Conservation (phyloP, 2,113 vertebrate species). For the Gopherus evgoodei region DNA sequence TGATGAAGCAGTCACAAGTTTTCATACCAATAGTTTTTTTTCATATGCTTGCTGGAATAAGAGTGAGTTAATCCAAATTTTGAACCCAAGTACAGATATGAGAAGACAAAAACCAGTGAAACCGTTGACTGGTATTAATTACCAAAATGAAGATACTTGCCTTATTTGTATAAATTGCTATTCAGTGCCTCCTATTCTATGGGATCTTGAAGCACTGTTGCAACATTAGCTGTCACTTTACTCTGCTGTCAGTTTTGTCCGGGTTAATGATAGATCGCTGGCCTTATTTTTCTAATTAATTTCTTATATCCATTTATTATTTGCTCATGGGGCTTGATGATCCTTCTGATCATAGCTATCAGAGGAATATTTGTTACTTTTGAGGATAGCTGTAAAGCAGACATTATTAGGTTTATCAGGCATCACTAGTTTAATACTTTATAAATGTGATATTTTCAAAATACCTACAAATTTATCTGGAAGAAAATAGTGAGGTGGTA, state of each 20-base stretch:
- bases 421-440: not conserved
- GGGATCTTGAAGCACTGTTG: not conserved
- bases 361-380: not conserved
- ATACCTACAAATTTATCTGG: constrained; percentile 37
- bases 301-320: not conserved
- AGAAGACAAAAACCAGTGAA: not conserved
- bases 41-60: not conserved
- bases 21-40: not conserved
- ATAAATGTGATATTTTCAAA: constrained; percentile 48
- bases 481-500: constrained; percentile 60
- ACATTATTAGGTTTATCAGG: not conserved
- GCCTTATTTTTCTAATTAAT: constrained; percentile 16
- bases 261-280: not conserved
- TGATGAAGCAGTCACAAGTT: constrained; percentile 1
- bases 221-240: constrained; percentile 15
- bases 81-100: not conserved
- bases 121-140: not conserved
- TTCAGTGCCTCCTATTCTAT: not conserved
- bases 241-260: not conserved
- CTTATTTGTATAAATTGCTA: constrained; percentile 10
- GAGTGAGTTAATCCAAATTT: not conserved
- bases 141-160: not conserved
- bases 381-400: constrained; percentile 19
- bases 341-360: constrained; percentile 48
- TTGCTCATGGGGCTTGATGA: constrained; percentile 30